These are phyloP conservation scores for Hirtodrosophila histrioides DNA, from an alignment of 2,888 invertebrate species.

Conservation along the genomic window DNA sequence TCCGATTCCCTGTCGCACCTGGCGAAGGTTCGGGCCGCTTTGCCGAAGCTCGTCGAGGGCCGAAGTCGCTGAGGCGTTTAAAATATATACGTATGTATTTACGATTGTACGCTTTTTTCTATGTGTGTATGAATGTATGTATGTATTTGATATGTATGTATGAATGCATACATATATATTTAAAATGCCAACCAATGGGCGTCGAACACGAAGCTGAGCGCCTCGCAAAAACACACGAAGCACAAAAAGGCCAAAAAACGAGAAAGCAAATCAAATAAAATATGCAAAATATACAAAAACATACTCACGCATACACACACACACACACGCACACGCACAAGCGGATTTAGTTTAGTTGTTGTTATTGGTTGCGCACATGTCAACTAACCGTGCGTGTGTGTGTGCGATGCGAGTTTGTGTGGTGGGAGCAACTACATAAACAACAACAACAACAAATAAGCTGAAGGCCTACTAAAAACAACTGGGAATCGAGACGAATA, in stretches of 20 bases:
- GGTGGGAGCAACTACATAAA: slow-evolving; percentile 22
- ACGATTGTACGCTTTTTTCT: slow-evolving; percentile 65
- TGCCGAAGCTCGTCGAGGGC: slow-evolving; percentile 38
- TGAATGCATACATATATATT: slow-evolving; percentile 51
- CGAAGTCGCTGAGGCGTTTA: slow-evolving; percentile 43
- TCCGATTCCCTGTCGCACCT: slow-evolving; percentile 22
- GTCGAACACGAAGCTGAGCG: slow-evolving; percentile 67
- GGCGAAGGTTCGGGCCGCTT: slow-evolving; percentile 15
- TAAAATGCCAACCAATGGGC: slow-evolving; percentile 68
- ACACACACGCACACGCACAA: slow-evolving; percentile 23
- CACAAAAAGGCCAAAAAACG: slow-evolving; percentile 67
- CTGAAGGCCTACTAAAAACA: slow-evolving; percentile 46
- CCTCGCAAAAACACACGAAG: slow-evolving; percentile 50
- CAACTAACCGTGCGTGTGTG: slow-evolving; percentile 29
- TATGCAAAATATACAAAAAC: slow-evolving; percentile 78
- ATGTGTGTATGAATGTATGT: slow-evolving; percentile 23
- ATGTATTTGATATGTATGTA: slow-evolving; percentile 17
- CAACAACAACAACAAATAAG: slow-evolving; percentile 24
- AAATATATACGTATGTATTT: slow-evolving; percentile 39
- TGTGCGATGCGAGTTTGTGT: slow-evolving; percentile 20
- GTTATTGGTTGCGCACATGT: slow-evolving; percentile 74
- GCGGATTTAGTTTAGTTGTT: slow-evolving; percentile 71
- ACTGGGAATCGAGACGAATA: slow-evolving; percentile 46
- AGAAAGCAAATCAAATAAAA: slow-evolving; percentile 72
- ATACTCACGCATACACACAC: slow-evolving; percentile 36